Conservation (phyloP, 1,140 invertebrate species). For the Pseudomyrmex flavicornis region DNA sequence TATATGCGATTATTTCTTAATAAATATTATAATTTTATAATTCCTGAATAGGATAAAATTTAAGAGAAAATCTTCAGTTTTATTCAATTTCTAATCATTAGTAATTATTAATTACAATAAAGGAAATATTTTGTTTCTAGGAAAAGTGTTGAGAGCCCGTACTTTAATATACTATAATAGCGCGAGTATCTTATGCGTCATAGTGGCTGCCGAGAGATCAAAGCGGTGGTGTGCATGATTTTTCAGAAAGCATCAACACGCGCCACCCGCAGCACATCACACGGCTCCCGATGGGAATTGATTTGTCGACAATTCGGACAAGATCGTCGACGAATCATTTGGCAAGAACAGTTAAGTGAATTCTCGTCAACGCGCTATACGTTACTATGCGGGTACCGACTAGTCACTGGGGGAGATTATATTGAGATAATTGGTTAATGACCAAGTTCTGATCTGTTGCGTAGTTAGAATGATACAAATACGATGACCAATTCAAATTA, state of each 20-base stretch:
- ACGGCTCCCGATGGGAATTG: conserved; percentile 24
- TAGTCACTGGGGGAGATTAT: conserved; percentile 38
- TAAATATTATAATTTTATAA: too few species aligned
- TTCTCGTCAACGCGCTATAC: conserved; percentile 21
- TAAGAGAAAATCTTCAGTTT: too few species aligned
- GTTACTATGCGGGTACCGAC: conserved; percentile 49
- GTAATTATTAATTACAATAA: too few species aligned
- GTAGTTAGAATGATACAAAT: background rate
- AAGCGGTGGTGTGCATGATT: conserved; percentile 8
- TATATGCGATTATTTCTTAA: too few species aligned
- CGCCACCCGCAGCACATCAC: conserved; percentile 43
- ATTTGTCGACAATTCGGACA: conserved; percentile 25
- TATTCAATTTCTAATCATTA: too few species aligned
- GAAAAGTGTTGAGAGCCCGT: background rate
- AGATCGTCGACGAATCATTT: conserved; percentile 47
- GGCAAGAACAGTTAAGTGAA: conserved; percentile 51
- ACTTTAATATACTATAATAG: background rate
- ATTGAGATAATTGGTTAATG: conserved; percentile 56
- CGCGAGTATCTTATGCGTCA: background rate
- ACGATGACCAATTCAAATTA: background rate
- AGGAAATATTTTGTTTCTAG: background rate
- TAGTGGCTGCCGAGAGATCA: background rate
- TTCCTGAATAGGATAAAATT: too few species aligned
- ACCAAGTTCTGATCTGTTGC: conserved; percentile 13
- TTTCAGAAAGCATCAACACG: conserved; percentile 43